Evolutionary conservation across 2,797 vertebrate genomes (phyloP), one percentile per base, ranked within the genome.

Genomic region (Babyrousa celebensis): DNA sequence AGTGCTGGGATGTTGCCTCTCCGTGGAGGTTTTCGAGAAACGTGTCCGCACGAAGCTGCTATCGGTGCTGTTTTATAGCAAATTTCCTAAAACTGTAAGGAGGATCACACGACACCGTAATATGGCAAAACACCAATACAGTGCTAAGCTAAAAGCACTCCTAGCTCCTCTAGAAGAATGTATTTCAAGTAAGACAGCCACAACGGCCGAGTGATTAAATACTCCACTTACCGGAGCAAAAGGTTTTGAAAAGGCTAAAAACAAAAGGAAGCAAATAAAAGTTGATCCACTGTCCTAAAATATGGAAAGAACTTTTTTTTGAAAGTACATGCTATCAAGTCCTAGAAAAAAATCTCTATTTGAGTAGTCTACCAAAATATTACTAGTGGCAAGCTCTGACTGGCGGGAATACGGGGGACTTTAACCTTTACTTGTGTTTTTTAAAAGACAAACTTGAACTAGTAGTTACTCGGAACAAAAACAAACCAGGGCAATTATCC

Each of bases 211-310:
- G 12, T 2, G 43, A 94, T 72, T 58, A 67, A 96, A 83, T n/a
- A 71, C 62, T 2, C 6, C 72, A 88, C 85, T 56, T 29, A 43
- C 52, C 29, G 12, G 3, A 92, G 27, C 27, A 83, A 95, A 74
- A 93, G 48, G 36, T 32, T 78, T 94, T 89, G 23, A 86, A 85
- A 94, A 77, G 29, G 4, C 32, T 83, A 68, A 87, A 62, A 56
- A 43, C 23, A 88, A 89, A 89, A 80, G 18, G 21, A 32, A 83
- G 62, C 32, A 84, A 92, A 65, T 54, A 21, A 90, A 83, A 92
- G 72, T 8, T 32, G 25, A 77, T 8, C 29, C 75, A 85, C 32
- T 87, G 58, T 68, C 54, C 80, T 63, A 74, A 56, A 89, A 58
- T 40, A 77, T 4, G 67, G 15, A 21, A 77, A 86, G 23, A 74